Percentiles rank a stretch among this genome's conserved stretches.
phyloP scores from a whole-genome alignment of 2,888 invertebrate species.

The Agrotis puta region DNA sequence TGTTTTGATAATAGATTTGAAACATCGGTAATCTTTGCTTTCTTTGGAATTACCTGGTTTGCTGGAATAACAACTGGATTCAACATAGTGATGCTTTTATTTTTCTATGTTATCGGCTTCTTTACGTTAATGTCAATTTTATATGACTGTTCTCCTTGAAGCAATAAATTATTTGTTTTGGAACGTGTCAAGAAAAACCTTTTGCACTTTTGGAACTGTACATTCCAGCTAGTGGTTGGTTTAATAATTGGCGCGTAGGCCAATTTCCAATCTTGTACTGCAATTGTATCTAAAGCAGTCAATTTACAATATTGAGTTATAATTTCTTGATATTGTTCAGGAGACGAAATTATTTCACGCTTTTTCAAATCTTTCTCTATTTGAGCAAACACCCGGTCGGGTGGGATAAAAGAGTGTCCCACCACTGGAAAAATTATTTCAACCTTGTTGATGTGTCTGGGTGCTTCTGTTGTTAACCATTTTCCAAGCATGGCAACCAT shows the following conservation, averaged over 20 bases:
- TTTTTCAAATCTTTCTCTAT: constrained; percentile 63
- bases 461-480: constrained; percentile 57
- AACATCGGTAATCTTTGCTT: constrained; percentile 44
- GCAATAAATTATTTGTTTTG: constrained; percentile 41
- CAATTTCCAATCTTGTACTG: constrained; percentile 44
- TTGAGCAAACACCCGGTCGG: constrained; percentile 66
- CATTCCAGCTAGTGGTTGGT: constrained; percentile 52
- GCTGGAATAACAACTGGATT: constrained; percentile 31
- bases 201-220: constrained; percentile 37
- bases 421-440: constrained; percentile 5
- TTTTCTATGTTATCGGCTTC: constrained; percentile 32
- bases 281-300: constrained; percentile 49
- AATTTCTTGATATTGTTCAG: constrained; percentile 41
- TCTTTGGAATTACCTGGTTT: constrained; percentile 22
- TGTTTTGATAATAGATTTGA: constrained; percentile 40
- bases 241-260: constrained; percentile 48
- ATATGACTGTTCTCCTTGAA: constrained; percentile 41
- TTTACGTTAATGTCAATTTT: constrained; percentile 38
- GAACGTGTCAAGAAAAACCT: constrained; percentile 41
- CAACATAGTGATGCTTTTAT: constrained; percentile 44
- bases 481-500: constrained; percentile 65
- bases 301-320: constrained; percentile 44
- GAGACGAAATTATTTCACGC: constrained; percentile 42
- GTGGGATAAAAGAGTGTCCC: constrained; percentile 53
- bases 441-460: too few relatives aligned